A percentile compares a stretch with the other conserved stretches of the same genome.
Conservation (phyloP, 2,888 invertebrate genomes). For the Machimus rusticus region DNA sequence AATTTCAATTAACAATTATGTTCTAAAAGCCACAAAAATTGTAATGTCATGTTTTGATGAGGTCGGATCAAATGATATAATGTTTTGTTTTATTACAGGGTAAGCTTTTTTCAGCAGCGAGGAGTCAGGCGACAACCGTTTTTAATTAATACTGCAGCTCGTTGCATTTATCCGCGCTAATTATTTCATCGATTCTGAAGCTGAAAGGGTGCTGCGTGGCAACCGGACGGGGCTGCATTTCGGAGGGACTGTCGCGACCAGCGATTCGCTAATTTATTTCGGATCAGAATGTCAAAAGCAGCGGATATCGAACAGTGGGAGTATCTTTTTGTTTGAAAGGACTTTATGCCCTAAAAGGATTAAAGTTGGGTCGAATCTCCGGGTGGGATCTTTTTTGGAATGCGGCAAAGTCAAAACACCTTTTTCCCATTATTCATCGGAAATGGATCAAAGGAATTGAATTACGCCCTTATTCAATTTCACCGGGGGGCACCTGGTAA, state of each 20-base stretch:
- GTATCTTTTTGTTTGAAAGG: neutral
- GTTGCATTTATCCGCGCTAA: neutral
- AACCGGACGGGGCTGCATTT: neutral
- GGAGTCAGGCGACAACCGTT: neutral
- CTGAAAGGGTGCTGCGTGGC: neutral
- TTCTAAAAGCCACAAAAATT: neutral
- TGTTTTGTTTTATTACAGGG: neutral
- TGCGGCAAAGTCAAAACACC: neutral
- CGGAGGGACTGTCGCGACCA: neutral
- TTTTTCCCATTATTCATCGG: neutral
- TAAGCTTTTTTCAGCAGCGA: neutral
- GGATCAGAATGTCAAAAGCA: neutral
- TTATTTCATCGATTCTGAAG: neutral
- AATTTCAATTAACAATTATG: neutral
- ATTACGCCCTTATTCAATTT: neutral
- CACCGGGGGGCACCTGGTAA: neutral
- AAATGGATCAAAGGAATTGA: neutral
- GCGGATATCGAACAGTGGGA: neutral
- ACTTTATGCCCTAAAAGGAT: neutral
- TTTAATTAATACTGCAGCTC: neutral
- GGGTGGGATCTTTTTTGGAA: neutral
- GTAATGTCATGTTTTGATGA: neutral
- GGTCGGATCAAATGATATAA: neutral
- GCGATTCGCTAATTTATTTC: neutral
- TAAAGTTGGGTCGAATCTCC: neutral